phyloP scores from a whole-genome alignment of 2,888 invertebrate species.

The Poecilobothrus nobilitatus region DNA sequence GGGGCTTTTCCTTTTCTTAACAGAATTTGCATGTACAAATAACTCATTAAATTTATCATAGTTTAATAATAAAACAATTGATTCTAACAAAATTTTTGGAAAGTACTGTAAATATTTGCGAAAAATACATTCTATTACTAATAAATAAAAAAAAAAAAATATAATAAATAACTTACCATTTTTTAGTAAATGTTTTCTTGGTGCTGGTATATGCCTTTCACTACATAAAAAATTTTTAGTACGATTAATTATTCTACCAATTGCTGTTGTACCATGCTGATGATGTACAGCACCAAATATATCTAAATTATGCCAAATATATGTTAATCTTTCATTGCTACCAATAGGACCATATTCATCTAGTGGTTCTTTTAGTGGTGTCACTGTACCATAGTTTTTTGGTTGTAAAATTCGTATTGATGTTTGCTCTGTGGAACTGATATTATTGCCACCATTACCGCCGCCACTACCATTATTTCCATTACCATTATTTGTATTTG shows the following conservation, averaged over 20 bases:
- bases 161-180: conserved; percentile 49
- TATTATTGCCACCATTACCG: background rate
- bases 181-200: conserved; percentile 63
- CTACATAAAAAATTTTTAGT: conserved; percentile 43
- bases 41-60: no score
- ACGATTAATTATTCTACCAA: conserved; percentile 44
- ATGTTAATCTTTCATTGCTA: conserved; percentile 49
- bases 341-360: background rate
- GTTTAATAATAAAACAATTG: no score
- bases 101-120: no score
- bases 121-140: no score
- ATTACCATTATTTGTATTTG: background rate
- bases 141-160: no score
- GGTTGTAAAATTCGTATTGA: conserved; percentile 10
- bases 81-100: no score
- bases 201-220: conserved; percentile 39
- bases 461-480: background rate
- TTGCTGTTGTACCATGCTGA: conserved; percentile 40
- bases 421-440: conserved; percentile 7
- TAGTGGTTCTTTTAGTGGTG: background rate
- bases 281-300: conserved; percentile 58
- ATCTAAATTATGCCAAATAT: conserved; percentile 72
- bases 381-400: conserved; percentile 38
- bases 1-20: no score
- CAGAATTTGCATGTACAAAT: no score